Evolutionary conservation across 2,797 vertebrate species (phyloP).

Genomic region (Hippopotamyrus pictus): DNA sequence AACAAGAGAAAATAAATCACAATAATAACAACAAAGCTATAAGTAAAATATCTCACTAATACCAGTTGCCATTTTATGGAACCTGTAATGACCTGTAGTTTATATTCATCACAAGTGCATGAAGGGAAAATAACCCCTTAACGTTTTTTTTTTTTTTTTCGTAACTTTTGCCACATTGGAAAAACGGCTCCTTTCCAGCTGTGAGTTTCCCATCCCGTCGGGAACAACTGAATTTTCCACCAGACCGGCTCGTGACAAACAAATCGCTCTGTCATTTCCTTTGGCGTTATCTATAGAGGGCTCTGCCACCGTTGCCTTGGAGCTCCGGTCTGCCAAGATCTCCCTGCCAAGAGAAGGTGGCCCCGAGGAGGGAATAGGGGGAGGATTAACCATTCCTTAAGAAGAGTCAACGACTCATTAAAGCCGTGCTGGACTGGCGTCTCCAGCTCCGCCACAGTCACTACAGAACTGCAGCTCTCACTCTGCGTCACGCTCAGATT

Average conservation of each 20-base stretch:
- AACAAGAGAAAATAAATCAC: not conserved
- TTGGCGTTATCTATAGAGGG: not conserved
- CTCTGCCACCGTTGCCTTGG: not conserved
- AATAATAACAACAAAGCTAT: not conserved
- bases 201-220: not conserved
- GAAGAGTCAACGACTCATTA: slow-evolving; percentile 1
- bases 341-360: not conserved
- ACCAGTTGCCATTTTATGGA: not conserved
- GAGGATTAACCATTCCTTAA: not conserved
- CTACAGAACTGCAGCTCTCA: not conserved
- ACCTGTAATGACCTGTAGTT: not conserved
- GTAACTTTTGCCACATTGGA: not conserved
- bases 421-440: not conserved
- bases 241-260: not conserved
- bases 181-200: not conserved
- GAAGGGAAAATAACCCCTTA: not conserved
- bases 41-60: not conserved
- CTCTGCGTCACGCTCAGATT: not conserved
- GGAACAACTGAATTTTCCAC: not conserved
- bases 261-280: not conserved
- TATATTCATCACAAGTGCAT: not conserved
- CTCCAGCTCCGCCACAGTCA: not conserved
- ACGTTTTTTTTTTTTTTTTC: not conserved
- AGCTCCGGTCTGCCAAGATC: not conserved
- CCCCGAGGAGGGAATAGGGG: not conserved